Evolutionary conservation across 2,797 vertebrate genomes (phyloP).

Genomic region (Myotis vivesi): DNA sequence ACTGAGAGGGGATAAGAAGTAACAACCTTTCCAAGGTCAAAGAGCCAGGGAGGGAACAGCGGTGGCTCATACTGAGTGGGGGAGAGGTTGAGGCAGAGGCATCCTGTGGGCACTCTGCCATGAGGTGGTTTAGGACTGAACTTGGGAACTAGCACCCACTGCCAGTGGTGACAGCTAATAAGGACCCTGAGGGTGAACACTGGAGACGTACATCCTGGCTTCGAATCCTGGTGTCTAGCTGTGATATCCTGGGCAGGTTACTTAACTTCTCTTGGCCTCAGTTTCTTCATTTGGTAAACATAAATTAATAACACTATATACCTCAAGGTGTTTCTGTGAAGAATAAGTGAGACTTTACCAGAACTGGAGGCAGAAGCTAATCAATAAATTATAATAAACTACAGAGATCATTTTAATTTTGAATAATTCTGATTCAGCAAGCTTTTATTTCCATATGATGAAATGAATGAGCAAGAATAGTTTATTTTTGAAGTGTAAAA

Average conservation of each 20-base stretch:
- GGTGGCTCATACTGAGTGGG: fast-evolving
- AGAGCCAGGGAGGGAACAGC: not conserved
- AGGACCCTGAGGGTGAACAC: not conserved
- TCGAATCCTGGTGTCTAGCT: not conserved
- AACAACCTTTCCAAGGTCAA: not conserved
- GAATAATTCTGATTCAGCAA: not conserved
- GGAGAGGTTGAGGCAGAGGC: not conserved
- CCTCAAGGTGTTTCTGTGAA: not conserved
- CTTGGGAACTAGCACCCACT: not conserved
- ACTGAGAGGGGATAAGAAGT: not conserved
- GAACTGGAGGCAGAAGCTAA: not conserved
- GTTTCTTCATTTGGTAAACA: not conserved
- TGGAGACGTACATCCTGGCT: not conserved
- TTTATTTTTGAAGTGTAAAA: not conserved
- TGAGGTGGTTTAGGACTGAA: not conserved
- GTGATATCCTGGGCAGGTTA: not conserved
- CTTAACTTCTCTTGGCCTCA: not conserved
- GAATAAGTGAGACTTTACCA: not conserved
- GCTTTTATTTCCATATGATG: not conserved
- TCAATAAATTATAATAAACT: not conserved
- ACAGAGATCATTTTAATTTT: not conserved
- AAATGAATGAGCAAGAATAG: not conserved
- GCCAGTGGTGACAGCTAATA: not conserved
- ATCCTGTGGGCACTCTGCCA: not conserved
- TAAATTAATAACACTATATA: not conserved